Conservation (phyloP, 2,797 vertebrate genomes). For the Ispidina lecontei region DNA sequence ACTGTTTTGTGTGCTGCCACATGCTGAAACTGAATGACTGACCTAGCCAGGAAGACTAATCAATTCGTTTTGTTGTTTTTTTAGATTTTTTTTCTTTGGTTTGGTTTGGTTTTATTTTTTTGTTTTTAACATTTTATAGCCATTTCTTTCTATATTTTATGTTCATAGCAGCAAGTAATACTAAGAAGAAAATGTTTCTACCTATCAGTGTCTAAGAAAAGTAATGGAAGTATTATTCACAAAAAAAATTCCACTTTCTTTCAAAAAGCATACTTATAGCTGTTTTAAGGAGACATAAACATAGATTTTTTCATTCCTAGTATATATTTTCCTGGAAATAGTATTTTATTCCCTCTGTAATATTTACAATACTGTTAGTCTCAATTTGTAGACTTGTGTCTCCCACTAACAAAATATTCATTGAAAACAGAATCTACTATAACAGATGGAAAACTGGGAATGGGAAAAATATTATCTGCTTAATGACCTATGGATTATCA, state of each 20-base stretch:
- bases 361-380: background rate
- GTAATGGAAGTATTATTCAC: background rate
- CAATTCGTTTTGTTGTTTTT: background rate
- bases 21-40: background rate
- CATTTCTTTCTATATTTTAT: constrained; percentile 1
- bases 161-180: background rate
- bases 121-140: background rate
- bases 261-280: background rate
- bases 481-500: background rate
- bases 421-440: background rate
- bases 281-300: background rate
- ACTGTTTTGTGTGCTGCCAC: background rate
- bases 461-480: background rate
- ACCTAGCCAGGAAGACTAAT: background rate
- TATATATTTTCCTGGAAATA: background rate
- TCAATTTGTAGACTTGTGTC: background rate
- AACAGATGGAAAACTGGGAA: background rate
- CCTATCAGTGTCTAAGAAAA: background rate
- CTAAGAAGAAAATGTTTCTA: background rate
- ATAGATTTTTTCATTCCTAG: background rate
- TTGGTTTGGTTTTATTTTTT: background rate
- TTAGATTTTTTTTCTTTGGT: too few relatives aligned
- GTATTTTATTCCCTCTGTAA: background rate
- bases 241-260: background rate
- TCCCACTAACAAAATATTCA: background rate